Evolutionary conservation across 2,888 invertebrate genomes (phyloP), one percentile per base, ranked within the genome.

Genomic region (Napeogenes sylphis): DNA sequence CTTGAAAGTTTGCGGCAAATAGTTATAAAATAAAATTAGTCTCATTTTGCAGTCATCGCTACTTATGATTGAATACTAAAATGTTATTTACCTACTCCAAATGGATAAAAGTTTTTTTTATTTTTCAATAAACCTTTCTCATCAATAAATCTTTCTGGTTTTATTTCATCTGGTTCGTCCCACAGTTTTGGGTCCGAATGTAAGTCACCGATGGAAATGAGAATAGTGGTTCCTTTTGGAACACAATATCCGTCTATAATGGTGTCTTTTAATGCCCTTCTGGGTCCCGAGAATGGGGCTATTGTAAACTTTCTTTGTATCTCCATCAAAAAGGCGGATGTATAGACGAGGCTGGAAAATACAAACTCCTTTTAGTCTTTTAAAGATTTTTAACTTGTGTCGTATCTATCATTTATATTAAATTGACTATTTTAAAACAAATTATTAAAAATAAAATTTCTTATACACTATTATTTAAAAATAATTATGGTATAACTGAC

Each of bases 121-220:
- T 85, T 87, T 67, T 84, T 85, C 59, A 92, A 79, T 70, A 78
- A 80, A 30, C 92, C 92, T 13, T 85, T 61, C 10, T 47, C 82
- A 69, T 92, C 85, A 58, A 93, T 83, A 80, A 94, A 94, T 78
- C 94, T 86, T 73, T 93, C 91, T 0, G 94, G 93, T 45, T 84
- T 81, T 73, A 94, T 93, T 60, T 81, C 79, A 21, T 90, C 73
- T 0, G 94, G 93, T 65, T 92, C 85, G 0, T 84, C 80, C 93
- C 93, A 94, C 4, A 81, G 65, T 64, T 81, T 71, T 58, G 92
- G 90, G 73, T 91, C 90, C 68, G 87, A 85, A 55, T 91, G 83
- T 66, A 92, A 87, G 74, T 92, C 89, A 32, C 90, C 78, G 12
- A 85, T 71, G 61, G 92, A 91, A 55, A 92, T 80, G 38, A 93